These are phyloP conservation scores for Lochmaea capreae DNA, from an alignment of 2,888 invertebrate genomes.

Conservation along the genomic window DNA sequence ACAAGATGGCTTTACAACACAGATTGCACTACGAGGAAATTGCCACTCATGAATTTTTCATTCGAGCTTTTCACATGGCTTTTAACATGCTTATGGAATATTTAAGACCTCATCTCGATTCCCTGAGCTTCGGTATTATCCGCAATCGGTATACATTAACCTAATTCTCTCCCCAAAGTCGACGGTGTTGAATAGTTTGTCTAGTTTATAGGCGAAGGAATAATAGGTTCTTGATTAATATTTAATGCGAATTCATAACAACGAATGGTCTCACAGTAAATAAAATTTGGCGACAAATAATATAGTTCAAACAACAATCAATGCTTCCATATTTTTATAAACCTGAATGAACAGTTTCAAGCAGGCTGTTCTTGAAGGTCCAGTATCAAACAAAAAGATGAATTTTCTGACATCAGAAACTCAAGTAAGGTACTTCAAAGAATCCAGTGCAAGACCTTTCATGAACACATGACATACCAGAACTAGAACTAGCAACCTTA, in stretches of 20 bases:
- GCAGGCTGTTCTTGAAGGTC: no score
- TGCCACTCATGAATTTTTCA: conserved; percentile 54
- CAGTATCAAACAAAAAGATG: no score
- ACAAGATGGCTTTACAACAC: conserved; percentile 48
- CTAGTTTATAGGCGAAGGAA: conserved; percentile 8
- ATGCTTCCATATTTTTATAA: no score
- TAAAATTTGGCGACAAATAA: neutral
- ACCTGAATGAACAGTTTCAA: no score
- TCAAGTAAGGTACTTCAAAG: no score
- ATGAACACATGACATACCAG: no score
- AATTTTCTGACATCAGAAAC: no score
- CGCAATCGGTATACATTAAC: conserved; percentile 44
- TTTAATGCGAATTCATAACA: neutral
- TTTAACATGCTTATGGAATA: conserved; percentile 48
- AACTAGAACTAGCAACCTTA: no score
- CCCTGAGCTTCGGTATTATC: conserved; percentile 37
- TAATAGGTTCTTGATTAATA: neutral
- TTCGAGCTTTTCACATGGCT: conserved; percentile 49
- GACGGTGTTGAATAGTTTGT: conserved; percentile 1
- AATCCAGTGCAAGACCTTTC: no score
- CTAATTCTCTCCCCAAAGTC: conserved; percentile 31
- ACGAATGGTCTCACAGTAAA: neutral
- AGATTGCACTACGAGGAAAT: conserved; percentile 51
- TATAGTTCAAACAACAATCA: no score
- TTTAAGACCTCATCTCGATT: conserved; percentile 43